Percentiles rank a stretch among this genome's conserved stretches.
Conservation (phyloP, 2,113 vertebrate species). For the Oreochromis aureus region DNA sequence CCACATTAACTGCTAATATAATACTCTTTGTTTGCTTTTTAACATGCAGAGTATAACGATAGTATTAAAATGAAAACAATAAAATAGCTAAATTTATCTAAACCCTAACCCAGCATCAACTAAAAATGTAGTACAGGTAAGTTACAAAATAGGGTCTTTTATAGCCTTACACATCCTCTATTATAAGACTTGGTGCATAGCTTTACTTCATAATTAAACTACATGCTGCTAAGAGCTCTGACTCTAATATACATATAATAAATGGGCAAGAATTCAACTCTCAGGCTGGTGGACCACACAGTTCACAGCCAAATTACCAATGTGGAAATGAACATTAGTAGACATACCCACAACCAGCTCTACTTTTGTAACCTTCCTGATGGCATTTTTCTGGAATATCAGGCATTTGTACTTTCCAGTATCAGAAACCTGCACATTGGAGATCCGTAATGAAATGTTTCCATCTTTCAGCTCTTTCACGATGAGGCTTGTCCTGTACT, state of each 20-base stretch:
- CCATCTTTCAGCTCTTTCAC: accelerated
- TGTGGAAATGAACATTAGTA: accelerated
- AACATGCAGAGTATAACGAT: neutral
- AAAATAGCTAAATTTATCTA: neutral
- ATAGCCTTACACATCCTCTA: neutral
- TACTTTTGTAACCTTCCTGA: accelerated
- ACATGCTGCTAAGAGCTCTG: neutral
- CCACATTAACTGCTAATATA: neutral
- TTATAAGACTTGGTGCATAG: neutral
- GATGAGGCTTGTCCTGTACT: neutral
- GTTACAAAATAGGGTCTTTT: neutral
- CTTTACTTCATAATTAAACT: neutral
- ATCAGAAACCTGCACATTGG: neutral
- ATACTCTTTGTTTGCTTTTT: neutral
- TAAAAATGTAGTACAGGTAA: neutral
- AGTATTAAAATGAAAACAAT: neutral
- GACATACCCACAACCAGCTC: neutral
- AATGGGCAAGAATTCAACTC: neutral
- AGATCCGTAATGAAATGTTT: neutral
- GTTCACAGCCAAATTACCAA: neutral
- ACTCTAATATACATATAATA: neutral
- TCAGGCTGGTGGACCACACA: accelerated
- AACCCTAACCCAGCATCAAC: neutral
- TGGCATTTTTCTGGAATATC: accelerated
- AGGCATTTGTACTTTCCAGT: neutral